A percentile compares a stretch with the other conserved stretches of the same genome.
Evolutionary conservation across 2,888 invertebrate genomes (phyloP).

Genomic region (Stictocephala bisonia): DNA sequence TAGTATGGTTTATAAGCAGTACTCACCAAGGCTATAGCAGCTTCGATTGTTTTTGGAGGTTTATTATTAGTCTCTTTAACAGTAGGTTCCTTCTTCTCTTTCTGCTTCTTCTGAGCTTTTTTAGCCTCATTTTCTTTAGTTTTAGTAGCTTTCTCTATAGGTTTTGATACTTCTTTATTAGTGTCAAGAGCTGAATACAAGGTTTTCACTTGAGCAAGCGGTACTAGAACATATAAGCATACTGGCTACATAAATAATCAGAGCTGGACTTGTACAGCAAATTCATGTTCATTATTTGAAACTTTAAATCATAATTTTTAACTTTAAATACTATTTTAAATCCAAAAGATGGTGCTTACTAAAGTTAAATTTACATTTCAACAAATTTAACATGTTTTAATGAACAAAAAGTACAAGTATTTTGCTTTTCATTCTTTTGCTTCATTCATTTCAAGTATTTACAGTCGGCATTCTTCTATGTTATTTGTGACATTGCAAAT

Average conservation of each 20-base stretch:
- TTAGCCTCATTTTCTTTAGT: constrained; percentile 67
- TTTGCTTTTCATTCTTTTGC: no score
- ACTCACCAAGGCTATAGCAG: constrained; percentile 71
- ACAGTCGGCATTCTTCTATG: no score
- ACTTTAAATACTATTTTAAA: no score
- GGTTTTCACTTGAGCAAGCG: constrained; percentile 75
- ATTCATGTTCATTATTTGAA: no score
- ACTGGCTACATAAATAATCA: constrained; percentile 54
- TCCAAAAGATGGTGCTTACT: no score
- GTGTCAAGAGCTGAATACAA: constrained; percentile 73
- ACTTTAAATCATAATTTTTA: no score
- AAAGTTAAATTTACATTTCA: no score
- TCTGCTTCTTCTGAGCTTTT: constrained; percentile 67
- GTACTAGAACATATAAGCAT: no score
- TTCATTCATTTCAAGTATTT: no score
- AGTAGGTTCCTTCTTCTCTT: constrained; percentile 63
- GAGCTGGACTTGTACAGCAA: background rate
- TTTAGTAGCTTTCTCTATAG: constrained; percentile 63
- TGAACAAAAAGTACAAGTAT: no score
- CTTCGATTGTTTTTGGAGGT: constrained; percentile 74
- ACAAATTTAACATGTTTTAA: no score
- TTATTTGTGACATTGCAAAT: no score
- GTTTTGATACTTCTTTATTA: constrained; percentile 67
- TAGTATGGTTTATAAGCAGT: constrained; percentile 14
- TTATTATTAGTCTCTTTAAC: constrained; percentile 72